Evolutionary conservation across 2,113 vertebrate genomes (phyloP), one percentile per base, ranked within the genome.

Genomic region (Melanerpes formicivorus): DNA sequence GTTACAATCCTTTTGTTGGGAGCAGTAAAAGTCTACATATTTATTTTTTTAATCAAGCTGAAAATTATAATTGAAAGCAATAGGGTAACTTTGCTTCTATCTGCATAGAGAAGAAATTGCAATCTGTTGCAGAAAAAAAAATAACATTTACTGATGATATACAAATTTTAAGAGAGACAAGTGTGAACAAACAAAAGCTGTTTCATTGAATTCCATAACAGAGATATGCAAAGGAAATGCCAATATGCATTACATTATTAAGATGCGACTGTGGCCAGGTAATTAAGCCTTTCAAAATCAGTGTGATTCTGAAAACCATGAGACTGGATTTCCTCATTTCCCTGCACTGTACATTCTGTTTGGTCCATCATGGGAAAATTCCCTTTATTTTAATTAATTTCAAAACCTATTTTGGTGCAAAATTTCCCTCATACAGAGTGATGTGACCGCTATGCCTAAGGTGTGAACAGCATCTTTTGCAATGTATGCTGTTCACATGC

Each of bases 141-240:
- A 96, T 85, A 91, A 92, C 82, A 84, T 90, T 95, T 85, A 84
- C 91, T 95, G 89, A 93, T 94, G 90, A 97, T 94, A 94, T 5
- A 95, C 87, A 84, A 89, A 94, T 95, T 96, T 96, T 95, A 90
- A 95, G 94, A 95, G 93, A 96, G 80, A 94, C 93, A 97, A 97
- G 95, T 96, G 97, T 95, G 94, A 97, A 95, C 94, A 97, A 98
- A 97, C 96, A 97, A 96, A 97, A 97, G 94, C 97, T 97, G 96
- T 96, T 96, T 93, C 93, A 91, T 93, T 89, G 88, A 96, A 96
- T 85, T 96, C 93, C 16, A 10, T 87, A 92, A 91, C 18, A 90
- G 69, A 83, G 50, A 85, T 64, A 87, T 67, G 54, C 91, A 76
- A 94, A 84, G 83, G 69, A 96, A 96, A 95, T 87, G 86, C 90